Evolutionary conservation across 2,113 vertebrate genomes (phyloP), one percentile per base, ranked within the genome.

Genomic region (Halcyon malimbica): DNA sequence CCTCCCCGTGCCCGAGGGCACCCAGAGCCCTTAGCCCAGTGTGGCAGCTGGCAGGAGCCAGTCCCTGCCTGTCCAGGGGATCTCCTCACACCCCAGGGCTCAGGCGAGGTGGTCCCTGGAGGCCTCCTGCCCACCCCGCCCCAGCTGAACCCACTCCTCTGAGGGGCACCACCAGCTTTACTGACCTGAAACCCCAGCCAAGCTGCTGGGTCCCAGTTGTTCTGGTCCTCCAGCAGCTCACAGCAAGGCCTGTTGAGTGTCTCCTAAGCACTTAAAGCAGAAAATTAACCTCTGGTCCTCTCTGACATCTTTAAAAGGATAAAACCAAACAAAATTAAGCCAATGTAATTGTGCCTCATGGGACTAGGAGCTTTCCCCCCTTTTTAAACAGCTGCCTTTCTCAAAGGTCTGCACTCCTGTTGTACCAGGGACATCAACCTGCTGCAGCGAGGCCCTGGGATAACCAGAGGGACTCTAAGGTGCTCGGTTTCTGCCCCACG

Each of bases 171-270:
- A 2, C 6, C 29, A 23, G 28, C 21, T 15, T 33, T 4, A 50
- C 82, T 18, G 37, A 75, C 75, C 85, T 82, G 56, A 20, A 59
- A 51, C 28, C n/a, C 71, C 80, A 48, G 81, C 64, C 68, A 37
- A 41, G 57, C 53, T 18, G 29, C 67, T 26, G 54, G 5, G 6
- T 37, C n/a, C 51, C 18, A 2, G 14, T 5, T 16, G 13, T 21
- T 62, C 12, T 51, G 19, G 12, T 50, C 41, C 59, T 77, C 73
- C 42, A 19, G 2, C 31, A 80, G 56, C 63, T 44, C 17, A 6
- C 48, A 37, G 21, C 0, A 15, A 70, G 59, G 44, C 50, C 35
- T 33, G 17, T 16, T 4, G 1, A 1, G 1, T 13, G 13, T 54
- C 23, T 33, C 35, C 21, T 8, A 1, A 6, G 16, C 6, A 4